These are phyloP conservation scores for Chydorus sphaericus DNA, from an alignment of 2,888 invertebrate species.

Conservation along the genomic window DNA sequence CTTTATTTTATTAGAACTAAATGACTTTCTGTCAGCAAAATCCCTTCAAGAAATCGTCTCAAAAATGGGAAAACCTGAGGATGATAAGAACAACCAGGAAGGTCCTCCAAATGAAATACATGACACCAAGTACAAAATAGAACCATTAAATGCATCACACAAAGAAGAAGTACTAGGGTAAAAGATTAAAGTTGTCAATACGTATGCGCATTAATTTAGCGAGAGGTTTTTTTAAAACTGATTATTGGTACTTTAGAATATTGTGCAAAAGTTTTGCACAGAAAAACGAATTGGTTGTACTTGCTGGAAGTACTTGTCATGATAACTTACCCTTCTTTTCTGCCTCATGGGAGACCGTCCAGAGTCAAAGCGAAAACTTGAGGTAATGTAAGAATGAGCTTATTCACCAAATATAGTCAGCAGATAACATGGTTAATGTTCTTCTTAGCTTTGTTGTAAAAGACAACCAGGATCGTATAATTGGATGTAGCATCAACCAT, in stretches of 20 bases:
- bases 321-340: constrained; percentile 56
- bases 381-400: too few relatives aligned
- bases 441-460: constrained; percentile 9
- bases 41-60: constrained; percentile 52
- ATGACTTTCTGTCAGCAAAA: constrained; percentile 59
- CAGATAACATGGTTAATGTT: too few relatives aligned
- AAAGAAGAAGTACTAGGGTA: constrained; percentile 8
- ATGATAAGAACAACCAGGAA: too few relatives aligned
- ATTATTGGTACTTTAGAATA: too few relatives aligned
- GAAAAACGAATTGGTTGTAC: constrained; percentile 71
- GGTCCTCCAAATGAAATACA: too few relatives aligned
- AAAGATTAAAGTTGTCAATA: too few relatives aligned
- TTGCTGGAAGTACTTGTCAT: constrained; percentile 47
- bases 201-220: too few relatives aligned
- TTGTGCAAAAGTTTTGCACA: constrained; percentile 69
- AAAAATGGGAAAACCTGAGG: constrained; percentile 33
- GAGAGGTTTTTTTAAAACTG: too few relatives aligned
- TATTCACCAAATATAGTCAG: too few relatives aligned
- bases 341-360: constrained; percentile 51
- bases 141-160: background rate
- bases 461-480: constrained; percentile 35
- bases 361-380: too few relatives aligned
- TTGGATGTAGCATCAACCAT: constrained; percentile 63
- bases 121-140: background rate
- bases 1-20: constrained; percentile 40